Evolutionary conservation across 2,113 vertebrate species (phyloP).

Genomic region (Nanger granti): DNA sequence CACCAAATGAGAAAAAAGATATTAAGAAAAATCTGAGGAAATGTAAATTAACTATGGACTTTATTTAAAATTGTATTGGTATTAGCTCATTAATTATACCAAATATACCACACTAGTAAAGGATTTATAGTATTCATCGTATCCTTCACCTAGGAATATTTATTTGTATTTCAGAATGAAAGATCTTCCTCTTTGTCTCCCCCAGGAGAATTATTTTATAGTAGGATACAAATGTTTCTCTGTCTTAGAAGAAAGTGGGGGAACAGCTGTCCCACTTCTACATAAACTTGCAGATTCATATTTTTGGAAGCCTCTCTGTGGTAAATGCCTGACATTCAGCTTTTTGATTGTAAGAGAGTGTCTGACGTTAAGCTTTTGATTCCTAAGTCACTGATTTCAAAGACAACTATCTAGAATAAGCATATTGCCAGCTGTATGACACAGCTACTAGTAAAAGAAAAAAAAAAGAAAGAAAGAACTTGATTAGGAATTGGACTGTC

Average conservation of each 20-base stretch:
- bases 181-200: background rate
- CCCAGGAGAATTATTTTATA: background rate
- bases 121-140: background rate
- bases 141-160: background rate
- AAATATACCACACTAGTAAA: background rate
- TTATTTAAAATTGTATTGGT: background rate
- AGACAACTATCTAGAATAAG: background rate
- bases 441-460: background rate
- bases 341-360: background rate
- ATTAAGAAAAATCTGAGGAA: background rate
- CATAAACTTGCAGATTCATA: background rate
- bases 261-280: background rate
- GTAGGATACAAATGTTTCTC: background rate
- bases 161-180: background rate
- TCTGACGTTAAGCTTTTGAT: background rate
- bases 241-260: background rate
- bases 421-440: background rate
- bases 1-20: background rate
- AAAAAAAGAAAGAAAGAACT: background rate
- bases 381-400: background rate
- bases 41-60: background rate
- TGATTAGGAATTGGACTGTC: background rate
- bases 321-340: background rate
- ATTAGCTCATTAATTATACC: background rate
- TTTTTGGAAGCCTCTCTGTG: background rate